Conservation (phyloP, 2,113 vertebrate genomes). For the Indri indri region DNA sequence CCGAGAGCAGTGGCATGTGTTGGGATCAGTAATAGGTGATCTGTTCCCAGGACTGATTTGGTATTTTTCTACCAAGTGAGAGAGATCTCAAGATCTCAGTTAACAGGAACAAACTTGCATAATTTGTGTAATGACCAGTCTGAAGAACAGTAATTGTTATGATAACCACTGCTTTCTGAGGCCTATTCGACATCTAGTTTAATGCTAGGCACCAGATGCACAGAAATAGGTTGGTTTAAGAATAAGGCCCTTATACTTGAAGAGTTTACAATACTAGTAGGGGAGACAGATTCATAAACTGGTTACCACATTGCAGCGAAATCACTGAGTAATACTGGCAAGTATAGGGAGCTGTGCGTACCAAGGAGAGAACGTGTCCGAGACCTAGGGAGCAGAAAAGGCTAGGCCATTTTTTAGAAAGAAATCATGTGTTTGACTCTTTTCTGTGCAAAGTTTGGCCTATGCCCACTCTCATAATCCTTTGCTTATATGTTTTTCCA, state of each 20-base stretch:
- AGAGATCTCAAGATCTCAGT: neutral
- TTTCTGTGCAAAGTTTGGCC: neutral
- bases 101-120: neutral
- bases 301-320: neutral
- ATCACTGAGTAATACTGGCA: neutral
- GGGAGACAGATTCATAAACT: constrained; percentile 1
- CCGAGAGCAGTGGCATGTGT: neutral
- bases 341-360: neutral
- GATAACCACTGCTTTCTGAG: neutral
- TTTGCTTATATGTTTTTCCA: neutral
- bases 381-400: neutral
- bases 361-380: neutral
- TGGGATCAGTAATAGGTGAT: neutral
- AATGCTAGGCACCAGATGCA: neutral
- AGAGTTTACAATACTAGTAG: neutral
- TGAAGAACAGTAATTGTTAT: constrained; percentile 1
- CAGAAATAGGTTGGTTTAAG: neutral
- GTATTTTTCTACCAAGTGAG: neutral
- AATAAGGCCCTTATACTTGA: neutral
- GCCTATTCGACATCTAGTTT: neutral
- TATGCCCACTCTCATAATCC: neutral
- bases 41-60: neutral
- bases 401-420: neutral
- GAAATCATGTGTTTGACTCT: neutral
- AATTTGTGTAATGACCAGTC: neutral